Evolutionary conservation across 2,888 invertebrate genomes (phyloP).

Genomic region (Leucophora obtusa): DNA sequence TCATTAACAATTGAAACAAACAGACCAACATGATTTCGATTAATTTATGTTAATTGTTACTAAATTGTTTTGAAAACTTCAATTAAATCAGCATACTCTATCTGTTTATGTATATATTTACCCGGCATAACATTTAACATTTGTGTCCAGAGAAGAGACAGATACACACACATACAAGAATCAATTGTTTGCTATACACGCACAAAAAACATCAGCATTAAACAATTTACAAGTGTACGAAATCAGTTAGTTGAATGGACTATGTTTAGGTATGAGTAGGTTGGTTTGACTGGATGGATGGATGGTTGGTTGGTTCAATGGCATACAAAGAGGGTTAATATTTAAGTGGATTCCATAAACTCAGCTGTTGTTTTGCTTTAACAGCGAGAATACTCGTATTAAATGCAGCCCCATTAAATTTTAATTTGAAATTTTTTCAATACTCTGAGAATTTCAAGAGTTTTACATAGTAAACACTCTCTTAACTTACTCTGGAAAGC

Average conservation of each 20-base stretch:
- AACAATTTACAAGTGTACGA: background rate
- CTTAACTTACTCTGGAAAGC: background rate
- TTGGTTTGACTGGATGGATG: background rate
- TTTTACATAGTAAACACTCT: background rate
- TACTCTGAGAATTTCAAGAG: background rate
- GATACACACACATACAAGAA: background rate
- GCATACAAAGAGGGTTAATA: conserved; percentile 51
- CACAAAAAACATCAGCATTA: background rate
- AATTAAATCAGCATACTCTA: conserved; percentile 50
- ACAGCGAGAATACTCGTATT: background rate
- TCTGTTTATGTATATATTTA: background rate
- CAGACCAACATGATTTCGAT: conserved; percentile 48
- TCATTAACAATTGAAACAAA: conserved; percentile 21
- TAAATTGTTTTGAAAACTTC: conserved; percentile 63
- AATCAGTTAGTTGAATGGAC: background rate
- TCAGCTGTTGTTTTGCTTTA: conserved; percentile 18
- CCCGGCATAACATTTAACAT: background rate
- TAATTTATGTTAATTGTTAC: conserved; percentile 62
- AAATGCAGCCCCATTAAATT: background rate
- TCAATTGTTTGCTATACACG: background rate
- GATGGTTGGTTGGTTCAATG: conserved; percentile 46
- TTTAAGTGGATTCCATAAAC: background rate
- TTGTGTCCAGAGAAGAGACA: background rate
- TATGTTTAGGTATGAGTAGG: background rate
- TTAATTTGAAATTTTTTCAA: too few species aligned